These are phyloP conservation scores for Eudasyphora cyanicolor DNA, from an alignment of 2,888 invertebrate genomes.

Conservation along the genomic window DNA sequence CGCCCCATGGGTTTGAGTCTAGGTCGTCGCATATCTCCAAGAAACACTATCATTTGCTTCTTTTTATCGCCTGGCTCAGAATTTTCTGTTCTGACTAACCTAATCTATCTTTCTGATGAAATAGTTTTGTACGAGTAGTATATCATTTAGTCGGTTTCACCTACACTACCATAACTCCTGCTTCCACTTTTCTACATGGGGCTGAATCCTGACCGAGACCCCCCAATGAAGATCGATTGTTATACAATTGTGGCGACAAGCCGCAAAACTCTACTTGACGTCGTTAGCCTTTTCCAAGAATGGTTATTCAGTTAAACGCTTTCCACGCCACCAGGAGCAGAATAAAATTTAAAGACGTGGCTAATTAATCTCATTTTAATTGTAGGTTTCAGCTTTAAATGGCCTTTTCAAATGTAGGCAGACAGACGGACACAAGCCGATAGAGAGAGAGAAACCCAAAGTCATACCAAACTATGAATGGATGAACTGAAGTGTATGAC, in stretches of 20 bases:
- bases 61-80: too few species aligned
- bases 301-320: conserved; percentile 33
- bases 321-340: conserved; percentile 53
- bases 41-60: too few species aligned
- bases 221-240: conserved; percentile 69
- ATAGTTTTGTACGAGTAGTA: too few species aligned
- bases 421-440: too few species aligned
- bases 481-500: neutral
- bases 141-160: neutral
- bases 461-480: conserved; percentile 3
- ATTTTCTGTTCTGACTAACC: too few species aligned
- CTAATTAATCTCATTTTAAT: conserved; percentile 78
- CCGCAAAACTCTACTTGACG: conserved; percentile 59
- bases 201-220: conserved; percentile 6
- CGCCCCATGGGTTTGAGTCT: too few species aligned
- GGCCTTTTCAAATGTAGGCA: conserved; percentile 20
- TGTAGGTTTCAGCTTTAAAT: conserved; percentile 69
- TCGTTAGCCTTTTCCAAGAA: conserved; percentile 17
- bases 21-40: too few species aligned
- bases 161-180: neutral
- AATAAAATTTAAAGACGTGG: conserved; percentile 65
- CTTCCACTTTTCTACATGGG: neutral
- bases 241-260: conserved; percentile 70
- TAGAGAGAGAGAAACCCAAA: too few species aligned
- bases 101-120: too few species aligned